Evolutionary conservation across 2,888 invertebrate species (phyloP).

Genomic region (Maniola hyperantus): DNA sequence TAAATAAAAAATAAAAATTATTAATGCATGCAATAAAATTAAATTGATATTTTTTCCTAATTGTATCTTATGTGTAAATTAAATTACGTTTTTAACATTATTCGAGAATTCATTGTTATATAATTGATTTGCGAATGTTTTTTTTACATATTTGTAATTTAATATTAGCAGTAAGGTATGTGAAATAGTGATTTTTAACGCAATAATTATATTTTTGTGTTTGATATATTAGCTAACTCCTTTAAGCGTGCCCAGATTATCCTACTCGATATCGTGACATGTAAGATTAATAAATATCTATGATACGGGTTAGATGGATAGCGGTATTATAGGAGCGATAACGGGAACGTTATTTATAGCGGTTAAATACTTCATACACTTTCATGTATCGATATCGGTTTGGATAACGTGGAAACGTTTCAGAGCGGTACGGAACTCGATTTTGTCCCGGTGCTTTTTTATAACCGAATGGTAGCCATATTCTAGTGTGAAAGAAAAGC

Average conservation of each 20-base stretch:
- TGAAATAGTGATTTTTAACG: conserved; percentile 54
- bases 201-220: conserved; percentile 49
- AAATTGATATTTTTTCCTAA: conserved; percentile 74
- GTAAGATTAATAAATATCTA: not conserved
- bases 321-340: not conserved
- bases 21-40: conserved; percentile 75
- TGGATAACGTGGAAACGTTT: not conserved
- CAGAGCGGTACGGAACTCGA: conserved; percentile 40
- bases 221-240: conserved; percentile 37
- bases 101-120: conserved; percentile 68
- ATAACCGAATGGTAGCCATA: conserved; percentile 37
- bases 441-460: conserved; percentile 42
- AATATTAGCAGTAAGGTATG: conserved; percentile 55
- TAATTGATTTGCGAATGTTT: conserved; percentile 58
- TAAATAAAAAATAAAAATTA: conserved; percentile 45
- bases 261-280: not conserved
- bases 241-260: not conserved
- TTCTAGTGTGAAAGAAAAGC: conserved; percentile 30
- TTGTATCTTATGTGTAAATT: conserved; percentile 60
- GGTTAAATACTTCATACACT: not conserved
- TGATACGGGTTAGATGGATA: not conserved
- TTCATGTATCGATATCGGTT: not conserved
- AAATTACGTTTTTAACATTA: conserved; percentile 63
- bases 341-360: not conserved
- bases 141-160: conserved; percentile 59